phyloP scores from a whole-genome alignment of 1,140 invertebrate species.

The Steinernema khuongi region DNA sequence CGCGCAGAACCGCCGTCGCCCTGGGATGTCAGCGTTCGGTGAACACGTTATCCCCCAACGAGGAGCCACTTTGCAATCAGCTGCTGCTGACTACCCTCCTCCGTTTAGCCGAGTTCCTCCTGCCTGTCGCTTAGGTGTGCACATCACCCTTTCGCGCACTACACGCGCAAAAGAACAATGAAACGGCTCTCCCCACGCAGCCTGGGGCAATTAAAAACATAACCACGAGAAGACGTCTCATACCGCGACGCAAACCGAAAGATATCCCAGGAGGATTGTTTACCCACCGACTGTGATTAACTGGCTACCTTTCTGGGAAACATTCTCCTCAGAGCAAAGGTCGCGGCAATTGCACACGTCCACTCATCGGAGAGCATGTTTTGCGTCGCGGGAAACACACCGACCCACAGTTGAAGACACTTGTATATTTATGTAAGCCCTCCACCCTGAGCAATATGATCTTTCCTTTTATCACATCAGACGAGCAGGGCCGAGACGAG shows the following conservation, averaged over 20 bases:
- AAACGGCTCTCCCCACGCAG: neutral
- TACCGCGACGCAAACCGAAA: neutral
- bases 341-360: no score
- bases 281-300: no score
- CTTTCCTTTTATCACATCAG: no score
- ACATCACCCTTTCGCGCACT: neutral
- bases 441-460: no score
- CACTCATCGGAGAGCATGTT: no score
- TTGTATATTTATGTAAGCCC: no score
- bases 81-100: no score
- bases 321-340: no score
- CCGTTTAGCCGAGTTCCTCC: neutral
- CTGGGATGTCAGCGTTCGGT: conserved; percentile 6
- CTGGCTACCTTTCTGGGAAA: no score
- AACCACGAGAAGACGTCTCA: neutral
- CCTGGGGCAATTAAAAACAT: neutral
- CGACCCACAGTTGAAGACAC: no score
- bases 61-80: neutral
- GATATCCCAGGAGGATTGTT: neutral
- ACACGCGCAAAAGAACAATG: neutral
- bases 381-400: no score
- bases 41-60: neutral
- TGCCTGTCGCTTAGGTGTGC: neutral
- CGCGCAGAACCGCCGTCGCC: neutral
- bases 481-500: no score